These are phyloP conservation scores for Menidia menidia DNA, from an alignment of 2,797 vertebrate genomes.

Conservation along the genomic window DNA sequence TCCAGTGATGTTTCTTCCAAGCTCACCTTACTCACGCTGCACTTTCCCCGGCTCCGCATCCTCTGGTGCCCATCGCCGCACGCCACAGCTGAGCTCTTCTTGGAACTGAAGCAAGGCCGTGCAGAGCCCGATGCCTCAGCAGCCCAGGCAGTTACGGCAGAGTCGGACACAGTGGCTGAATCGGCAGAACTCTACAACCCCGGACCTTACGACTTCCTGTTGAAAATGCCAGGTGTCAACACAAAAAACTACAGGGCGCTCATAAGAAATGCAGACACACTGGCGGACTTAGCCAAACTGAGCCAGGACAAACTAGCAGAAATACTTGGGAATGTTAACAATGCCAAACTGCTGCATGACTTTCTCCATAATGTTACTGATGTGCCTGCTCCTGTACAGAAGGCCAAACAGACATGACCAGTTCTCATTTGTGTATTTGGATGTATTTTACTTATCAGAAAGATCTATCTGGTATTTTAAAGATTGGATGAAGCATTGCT, in stretches of 20 bases:
- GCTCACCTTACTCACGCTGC: constrained; percentile 92
- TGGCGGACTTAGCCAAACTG: constrained; percentile 87
- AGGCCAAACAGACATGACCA: constrained; percentile 49
- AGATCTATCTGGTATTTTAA: constrained; percentile 9
- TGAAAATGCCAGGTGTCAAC: constrained; percentile 95
- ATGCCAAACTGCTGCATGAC: constrained; percentile 87
- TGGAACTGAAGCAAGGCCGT: constrained; percentile 89
- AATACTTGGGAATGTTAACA: constrained; percentile 84
- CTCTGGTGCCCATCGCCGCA: constrained; percentile 97
- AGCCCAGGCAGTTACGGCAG: constrained; percentile 88
- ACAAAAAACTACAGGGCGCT: constrained; percentile 89
- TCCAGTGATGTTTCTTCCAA: constrained; percentile 91
- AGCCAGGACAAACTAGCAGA: constrained; percentile 85
- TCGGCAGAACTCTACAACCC: constrained; percentile 90
- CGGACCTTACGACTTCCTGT: constrained; percentile 92
- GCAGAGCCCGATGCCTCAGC: constrained; percentile 84
- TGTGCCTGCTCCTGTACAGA: constrained; percentile 64
- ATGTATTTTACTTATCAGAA: neutral
- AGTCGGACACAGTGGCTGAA: constrained; percentile 88
- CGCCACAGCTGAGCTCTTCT: constrained; percentile 90
- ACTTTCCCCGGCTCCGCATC: constrained; percentile 93
- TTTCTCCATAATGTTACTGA: constrained; percentile 88
- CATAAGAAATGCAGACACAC: constrained; percentile 83
- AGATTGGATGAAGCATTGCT: neutral
- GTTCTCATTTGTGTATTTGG: neutral